Percentiles rank a stretch among this genome's conserved stretches.
Evolutionary conservation across 2,113 vertebrate genomes (phyloP).

Genomic region (Oophaga pumilio): DNA sequence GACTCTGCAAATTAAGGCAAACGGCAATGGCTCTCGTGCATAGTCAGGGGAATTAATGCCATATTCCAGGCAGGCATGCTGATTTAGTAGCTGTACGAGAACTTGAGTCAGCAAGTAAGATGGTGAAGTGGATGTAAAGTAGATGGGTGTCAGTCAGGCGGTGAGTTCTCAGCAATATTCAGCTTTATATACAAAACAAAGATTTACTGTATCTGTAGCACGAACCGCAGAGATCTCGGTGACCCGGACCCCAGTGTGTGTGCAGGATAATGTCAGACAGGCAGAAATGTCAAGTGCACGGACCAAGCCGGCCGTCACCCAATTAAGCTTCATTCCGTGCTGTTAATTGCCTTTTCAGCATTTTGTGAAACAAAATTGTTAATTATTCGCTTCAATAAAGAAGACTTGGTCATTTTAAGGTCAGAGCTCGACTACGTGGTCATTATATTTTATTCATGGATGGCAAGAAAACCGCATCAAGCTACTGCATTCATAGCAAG

Average conservation of each 20-base stretch:
- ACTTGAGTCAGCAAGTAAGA: background rate
- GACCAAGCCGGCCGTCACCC: background rate
- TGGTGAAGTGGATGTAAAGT: background rate
- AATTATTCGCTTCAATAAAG: background rate
- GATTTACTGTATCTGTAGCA: background rate
- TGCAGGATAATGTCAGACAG: no score
- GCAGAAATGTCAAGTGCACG: no score
- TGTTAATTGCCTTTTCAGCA: background rate
- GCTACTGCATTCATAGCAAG: background rate
- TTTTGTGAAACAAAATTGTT: background rate
- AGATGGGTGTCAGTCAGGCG: background rate
- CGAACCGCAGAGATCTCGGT: background rate
- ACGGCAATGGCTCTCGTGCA: background rate
- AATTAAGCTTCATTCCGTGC: background rate
- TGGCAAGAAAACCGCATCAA: background rate
- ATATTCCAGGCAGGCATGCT: background rate
- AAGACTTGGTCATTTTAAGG: background rate
- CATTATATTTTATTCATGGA: background rate
- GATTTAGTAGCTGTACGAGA: background rate
- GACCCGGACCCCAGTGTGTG: no score
- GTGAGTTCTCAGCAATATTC: background rate
- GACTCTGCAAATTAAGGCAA: slow-evolving; percentile 34
- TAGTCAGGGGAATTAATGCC: slow-evolving; percentile 8
- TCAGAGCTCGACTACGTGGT: background rate
- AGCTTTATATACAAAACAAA: background rate